Percentiles rank a stretch among this genome's conserved stretches.
Evolutionary conservation across 2,113 vertebrate species (phyloP).

Genomic region (Myxocyprinus asiaticus): DNA sequence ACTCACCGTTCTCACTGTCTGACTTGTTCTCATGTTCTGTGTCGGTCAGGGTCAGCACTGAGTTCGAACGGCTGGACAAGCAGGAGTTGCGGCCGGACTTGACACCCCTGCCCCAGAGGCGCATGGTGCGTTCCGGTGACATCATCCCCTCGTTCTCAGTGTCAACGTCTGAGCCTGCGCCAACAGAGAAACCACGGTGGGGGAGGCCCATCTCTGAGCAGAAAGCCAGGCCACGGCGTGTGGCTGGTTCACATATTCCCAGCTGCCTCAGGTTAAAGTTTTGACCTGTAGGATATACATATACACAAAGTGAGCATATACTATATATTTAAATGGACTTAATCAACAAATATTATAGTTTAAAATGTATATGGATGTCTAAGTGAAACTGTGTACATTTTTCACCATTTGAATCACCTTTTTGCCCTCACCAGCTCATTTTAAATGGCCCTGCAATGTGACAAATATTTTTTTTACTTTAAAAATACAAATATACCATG

Average conservation of each 20-base stretch:
- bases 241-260: slow-evolving; percentile 93
- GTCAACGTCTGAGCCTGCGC: slow-evolving; percentile 87
- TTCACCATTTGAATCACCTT: no score
- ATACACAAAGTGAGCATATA: neutral
- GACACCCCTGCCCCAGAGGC: slow-evolving; percentile 91
- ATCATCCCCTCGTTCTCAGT: slow-evolving; percentile 89
- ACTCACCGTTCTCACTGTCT: slow-evolving; percentile 96
- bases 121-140: slow-evolving; percentile 95
- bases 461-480: no score
- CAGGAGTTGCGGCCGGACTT: slow-evolving; percentile 95
- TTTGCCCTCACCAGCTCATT: no score
- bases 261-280: slow-evolving; percentile 97
- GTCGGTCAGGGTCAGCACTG: slow-evolving; percentile 95
- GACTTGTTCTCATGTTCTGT: slow-evolving; percentile 99
- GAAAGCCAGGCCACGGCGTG: slow-evolving; percentile 92
- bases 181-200: slow-evolving; percentile 92
- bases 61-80: slow-evolving; percentile 98
- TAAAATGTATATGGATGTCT: no score
- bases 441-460: no score
- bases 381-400: no score
- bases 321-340: no score
- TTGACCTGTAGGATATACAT: slow-evolving; percentile 79
- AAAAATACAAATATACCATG: no score
- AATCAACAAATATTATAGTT: no score
- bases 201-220: slow-evolving; percentile 96